A percentile compares a stretch with the other conserved stretches of the same genome.
Evolutionary conservation across 2,113 vertebrate species (phyloP).

Genomic region (Crotalus horridus): DNA sequence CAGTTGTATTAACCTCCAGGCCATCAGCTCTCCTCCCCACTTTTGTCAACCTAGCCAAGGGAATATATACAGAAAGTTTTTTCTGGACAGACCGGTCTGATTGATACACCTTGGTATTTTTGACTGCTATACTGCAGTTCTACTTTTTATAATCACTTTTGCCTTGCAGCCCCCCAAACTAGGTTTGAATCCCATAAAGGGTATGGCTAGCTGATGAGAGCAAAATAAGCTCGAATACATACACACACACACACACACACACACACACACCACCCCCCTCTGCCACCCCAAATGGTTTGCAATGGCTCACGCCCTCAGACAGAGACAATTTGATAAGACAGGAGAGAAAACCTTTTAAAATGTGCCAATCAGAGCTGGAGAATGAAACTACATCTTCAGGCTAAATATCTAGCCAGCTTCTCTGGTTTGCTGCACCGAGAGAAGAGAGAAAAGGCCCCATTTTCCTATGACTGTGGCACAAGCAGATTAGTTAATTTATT

Average conservation of each 20-base stretch:
- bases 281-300: neutral
- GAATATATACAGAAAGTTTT: no score
- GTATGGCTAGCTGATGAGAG: no score
- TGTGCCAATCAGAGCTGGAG: neutral
- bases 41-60: no score
- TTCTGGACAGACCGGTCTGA: accelerated
- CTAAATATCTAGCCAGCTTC: neutral
- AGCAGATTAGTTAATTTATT: neutral
- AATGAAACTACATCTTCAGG: neutral
- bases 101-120: no score
- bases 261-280: neutral
- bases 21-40: no score
- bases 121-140: no score
- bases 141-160: no score
- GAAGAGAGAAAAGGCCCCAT: neutral
- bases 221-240: no score
- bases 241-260: no score
- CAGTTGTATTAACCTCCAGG: no score
- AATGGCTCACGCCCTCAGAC: neutral
- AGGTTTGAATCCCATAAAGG: no score
- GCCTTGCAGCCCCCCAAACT: no score
- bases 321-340: neutral
- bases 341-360: neutral
- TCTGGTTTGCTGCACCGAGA: neutral
- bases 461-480: neutral